Evolutionary conservation across 2,113 vertebrate genomes (phyloP).

Genomic region (Macroglossus sobrinus): DNA sequence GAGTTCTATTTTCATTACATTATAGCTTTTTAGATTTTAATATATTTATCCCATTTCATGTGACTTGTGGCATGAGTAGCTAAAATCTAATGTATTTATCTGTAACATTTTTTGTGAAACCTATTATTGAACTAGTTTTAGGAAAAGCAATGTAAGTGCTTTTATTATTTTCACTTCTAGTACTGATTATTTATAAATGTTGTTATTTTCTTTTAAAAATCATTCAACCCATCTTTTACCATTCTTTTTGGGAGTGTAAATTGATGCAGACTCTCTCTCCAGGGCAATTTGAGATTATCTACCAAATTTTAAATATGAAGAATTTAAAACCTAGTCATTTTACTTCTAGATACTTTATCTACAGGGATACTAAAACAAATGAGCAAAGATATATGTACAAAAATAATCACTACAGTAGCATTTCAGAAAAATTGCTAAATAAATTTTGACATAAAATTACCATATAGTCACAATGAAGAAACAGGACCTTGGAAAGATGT

Average conservation of each 20-base stretch:
- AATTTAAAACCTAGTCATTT: not conserved
- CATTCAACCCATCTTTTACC: not conserved
- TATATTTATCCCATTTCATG: not conserved
- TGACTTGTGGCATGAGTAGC: not conserved
- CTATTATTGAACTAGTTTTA: not conserved
- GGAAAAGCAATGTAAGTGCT: not conserved
- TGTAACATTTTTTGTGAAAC: not conserved
- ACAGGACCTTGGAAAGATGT: not conserved
- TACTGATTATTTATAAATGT: not conserved
- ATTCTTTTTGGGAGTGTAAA: not conserved
- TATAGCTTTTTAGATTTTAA: not conserved
- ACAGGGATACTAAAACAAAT: not conserved
- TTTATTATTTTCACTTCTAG: not conserved
- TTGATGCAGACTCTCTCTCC: not conserved
- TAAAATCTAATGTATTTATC: not conserved
- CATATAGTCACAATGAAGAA: not conserved
- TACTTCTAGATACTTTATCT: not conserved
- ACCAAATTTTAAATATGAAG: not conserved
- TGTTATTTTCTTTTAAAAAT: constrained; percentile 1
- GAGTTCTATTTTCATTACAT: not conserved
- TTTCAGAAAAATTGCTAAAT: not conserved
- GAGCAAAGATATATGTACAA: not conserved
- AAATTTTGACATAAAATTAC: not conserved
- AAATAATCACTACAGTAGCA: not conserved
- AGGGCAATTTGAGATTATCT: not conserved